These are phyloP conservation scores for Scopus umbretta DNA, from an alignment of 2,113 vertebrate genomes.

Conservation along the genomic window DNA sequence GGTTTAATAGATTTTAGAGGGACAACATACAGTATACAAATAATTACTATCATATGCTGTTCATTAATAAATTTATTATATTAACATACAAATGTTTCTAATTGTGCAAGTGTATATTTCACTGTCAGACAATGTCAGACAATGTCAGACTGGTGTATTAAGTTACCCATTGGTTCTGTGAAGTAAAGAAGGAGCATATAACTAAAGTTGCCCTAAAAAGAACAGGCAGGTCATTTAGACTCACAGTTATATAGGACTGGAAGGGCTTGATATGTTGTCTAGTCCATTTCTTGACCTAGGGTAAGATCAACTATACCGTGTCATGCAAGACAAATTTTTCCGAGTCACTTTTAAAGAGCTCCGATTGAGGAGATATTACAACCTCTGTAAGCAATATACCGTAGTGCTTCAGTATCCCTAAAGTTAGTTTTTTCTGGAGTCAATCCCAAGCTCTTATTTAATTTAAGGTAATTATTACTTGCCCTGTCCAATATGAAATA, in stretches of 20 bases:
- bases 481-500: neutral
- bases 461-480: neutral
- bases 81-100: neutral
- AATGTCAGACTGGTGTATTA: neutral
- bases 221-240: neutral
- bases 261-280: neutral
- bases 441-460: neutral
- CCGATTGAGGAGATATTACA: neutral
- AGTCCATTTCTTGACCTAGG: neutral
- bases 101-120: neutral
- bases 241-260: neutral
- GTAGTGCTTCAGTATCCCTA: neutral
- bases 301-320: neutral
- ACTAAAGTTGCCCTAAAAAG: neutral
- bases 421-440: neutral
- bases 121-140: neutral
- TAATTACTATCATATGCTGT: neutral
- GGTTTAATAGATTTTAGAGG: slow-evolving; percentile 16
- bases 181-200: neutral
- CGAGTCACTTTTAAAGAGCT: neutral
- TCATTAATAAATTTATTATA: neutral
- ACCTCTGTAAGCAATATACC: neutral
- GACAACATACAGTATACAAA: neutral
- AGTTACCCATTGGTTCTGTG: neutral
- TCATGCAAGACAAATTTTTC: neutral